Evolutionary conservation across 2,888 invertebrate genomes (phyloP).

Genomic region (Ariolimax columbianus): DNA sequence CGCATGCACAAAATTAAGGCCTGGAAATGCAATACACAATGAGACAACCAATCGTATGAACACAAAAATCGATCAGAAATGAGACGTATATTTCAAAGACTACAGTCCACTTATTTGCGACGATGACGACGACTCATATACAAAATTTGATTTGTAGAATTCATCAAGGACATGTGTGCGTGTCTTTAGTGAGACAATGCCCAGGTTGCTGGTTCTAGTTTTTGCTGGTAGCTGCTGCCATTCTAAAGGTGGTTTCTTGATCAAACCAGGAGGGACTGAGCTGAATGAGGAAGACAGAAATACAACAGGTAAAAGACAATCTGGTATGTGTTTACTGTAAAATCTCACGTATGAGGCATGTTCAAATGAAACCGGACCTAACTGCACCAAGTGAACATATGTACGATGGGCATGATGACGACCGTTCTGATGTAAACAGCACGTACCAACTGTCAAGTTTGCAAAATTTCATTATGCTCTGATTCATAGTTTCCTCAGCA

Average conservation of each 20-base stretch:
- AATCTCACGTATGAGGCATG: too few species aligned
- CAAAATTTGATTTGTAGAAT: neutral
- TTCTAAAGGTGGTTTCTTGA: conserved; percentile 13
- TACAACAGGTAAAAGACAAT: too few species aligned
- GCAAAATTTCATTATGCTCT: too few species aligned
- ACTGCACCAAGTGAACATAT: too few species aligned
- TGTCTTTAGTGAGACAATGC: neutral
- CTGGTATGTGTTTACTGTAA: too few species aligned
- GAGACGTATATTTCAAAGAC: neutral
- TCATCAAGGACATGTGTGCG: neutral
- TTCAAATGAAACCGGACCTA: too few species aligned
- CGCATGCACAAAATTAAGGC: too few species aligned
- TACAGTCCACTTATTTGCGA: neutral
- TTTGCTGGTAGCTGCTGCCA: conserved; percentile 24
- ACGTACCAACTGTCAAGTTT: too few species aligned
- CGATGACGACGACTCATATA: too few species aligned
- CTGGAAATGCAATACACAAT: neutral
- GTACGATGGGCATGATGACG: too few species aligned
- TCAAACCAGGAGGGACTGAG: conserved; percentile 25
- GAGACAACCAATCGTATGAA: neutral
- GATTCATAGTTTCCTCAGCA: too few species aligned
- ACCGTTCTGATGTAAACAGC: too few species aligned
- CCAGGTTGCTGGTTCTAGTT: neutral
- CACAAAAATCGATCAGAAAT: neutral
- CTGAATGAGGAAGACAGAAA: neutral